Evolutionary conservation across 2,113 vertebrate species (phyloP), one percentile per base, ranked within the genome.

Genomic region (Melanerpes formicivorus): DNA sequence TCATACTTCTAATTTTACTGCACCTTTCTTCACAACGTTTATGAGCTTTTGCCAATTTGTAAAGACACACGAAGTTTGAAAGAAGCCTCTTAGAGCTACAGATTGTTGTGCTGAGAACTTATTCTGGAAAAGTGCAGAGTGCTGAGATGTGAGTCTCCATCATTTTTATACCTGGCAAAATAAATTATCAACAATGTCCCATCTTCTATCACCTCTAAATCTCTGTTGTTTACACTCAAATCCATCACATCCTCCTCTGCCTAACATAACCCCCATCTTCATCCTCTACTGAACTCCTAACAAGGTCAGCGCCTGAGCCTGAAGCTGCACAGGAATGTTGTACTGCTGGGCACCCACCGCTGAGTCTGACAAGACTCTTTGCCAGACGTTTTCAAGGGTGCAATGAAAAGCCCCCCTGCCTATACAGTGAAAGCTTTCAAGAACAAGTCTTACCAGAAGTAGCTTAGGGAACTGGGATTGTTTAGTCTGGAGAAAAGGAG

Each of bases 191-290:
- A 11, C 5, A 12, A 14, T 2, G 54, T 44, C 44, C 18, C 22
- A 12, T 1, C 0, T 16, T 19, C 18, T 2, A 1, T 27, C 2
- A 1, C 26, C 56, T 30, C 7, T 2, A 7, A 23, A 18, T 29
- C 18, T 27, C 37, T 11, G 34, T 9, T 14, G 46, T 11, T 27
- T 18, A 32, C 27, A 10, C 4, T n/a, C 66, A 11, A 27, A 23
- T 23, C 46, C 26, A 10, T 10, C 25, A 2, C 55, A 10, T 1
- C 32, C 40, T 78, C 18, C 40, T 27, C 54, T 48, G 58, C 44
- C 3, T 5, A 14, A 10, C 3, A 1, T 2, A 18, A 15, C 11
- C 34, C 50, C 6, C 26, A 3, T 8, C 40, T 40, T 18, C 13
- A 1, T 5, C 71, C n/a, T 13, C 4, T 3, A 18, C 21, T 2